Evolutionary conservation across 1,140 invertebrate species (phyloP).

Genomic region (Macrobrachium rosenbergii): DNA sequence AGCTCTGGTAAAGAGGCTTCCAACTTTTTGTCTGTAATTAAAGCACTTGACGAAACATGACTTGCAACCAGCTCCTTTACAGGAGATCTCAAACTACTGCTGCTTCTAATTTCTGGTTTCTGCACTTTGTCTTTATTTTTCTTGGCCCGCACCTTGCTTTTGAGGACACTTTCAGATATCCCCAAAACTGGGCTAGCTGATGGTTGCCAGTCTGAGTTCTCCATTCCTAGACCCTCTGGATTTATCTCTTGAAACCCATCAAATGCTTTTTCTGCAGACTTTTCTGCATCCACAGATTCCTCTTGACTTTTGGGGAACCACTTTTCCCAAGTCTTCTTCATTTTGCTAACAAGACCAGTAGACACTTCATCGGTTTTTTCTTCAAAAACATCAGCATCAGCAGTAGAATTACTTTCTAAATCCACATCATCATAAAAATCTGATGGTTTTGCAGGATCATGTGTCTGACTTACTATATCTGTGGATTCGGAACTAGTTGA

Average conservation of each 20-base stretch:
- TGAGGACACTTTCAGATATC: constrained; percentile 29
- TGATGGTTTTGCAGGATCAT: neutral
- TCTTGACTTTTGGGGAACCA: neutral
- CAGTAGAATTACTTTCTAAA: neutral
- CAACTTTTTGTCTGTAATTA: too few relatives aligned
- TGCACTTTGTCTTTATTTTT: constrained; percentile 31
- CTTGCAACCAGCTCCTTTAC: too few relatives aligned
- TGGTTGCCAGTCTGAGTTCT: constrained; percentile 8
- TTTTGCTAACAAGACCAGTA: constrained; percentile 16
- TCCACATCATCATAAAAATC: neutral
- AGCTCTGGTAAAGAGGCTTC: too few relatives aligned
- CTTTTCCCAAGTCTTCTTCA: constrained; percentile 10
- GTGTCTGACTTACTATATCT: constrained; percentile 24
- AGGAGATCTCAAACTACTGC: too few relatives aligned
- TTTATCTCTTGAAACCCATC: neutral
- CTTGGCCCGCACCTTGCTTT: constrained; percentile 30
- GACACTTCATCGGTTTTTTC: constrained; percentile 25
- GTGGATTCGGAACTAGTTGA: constrained; percentile 8
- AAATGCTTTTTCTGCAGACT: neutral
- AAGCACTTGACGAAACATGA: too few relatives aligned
- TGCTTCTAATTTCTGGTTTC: neutral
- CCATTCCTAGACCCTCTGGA: constrained; percentile 3
- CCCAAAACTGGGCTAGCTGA: neutral
- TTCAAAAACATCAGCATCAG: neutral
- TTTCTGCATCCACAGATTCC: neutral